phyloP scores from a whole-genome alignment of 64 coral and sea anemone species.

The Dendronephthya gigantea region DNA sequence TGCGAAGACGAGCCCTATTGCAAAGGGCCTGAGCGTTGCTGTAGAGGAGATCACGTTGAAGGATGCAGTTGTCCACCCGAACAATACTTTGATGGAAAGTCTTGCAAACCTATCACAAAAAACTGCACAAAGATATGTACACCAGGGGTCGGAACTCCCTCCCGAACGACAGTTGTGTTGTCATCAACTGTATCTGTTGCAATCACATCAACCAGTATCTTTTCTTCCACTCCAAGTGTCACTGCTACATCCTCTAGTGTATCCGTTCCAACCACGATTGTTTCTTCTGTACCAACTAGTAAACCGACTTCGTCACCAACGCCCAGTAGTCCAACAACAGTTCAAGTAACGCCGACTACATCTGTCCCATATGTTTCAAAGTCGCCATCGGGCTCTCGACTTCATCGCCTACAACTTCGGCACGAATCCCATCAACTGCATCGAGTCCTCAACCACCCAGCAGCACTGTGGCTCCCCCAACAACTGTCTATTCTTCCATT shows the following conservation, averaged over 20 bases:
- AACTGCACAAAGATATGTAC: slow-evolving; percentile 19
- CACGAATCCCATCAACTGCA: too few relatives aligned
- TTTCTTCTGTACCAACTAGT: too few relatives aligned
- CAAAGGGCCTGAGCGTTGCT: slow-evolving; percentile 50
- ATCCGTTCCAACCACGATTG: slow-evolving; percentile 4
- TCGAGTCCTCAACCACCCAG: too few relatives aligned
- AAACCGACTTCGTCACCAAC: too few relatives aligned
- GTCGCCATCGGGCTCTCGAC: too few relatives aligned
- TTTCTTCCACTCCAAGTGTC: neutral
- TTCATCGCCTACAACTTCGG: too few relatives aligned
- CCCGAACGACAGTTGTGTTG: neutral
- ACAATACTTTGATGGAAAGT: slow-evolving; percentile 66
- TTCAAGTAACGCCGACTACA: too few relatives aligned
- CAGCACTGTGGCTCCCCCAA: too few relatives aligned
- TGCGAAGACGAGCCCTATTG: slow-evolving; percentile 44
- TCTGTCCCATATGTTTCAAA: too few relatives aligned
- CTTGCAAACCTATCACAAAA: slow-evolving; percentile 51
- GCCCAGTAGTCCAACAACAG: too few relatives aligned
- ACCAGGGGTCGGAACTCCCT: too few relatives aligned
- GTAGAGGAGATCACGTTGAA: slow-evolving; percentile 59
- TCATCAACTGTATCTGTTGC: slow-evolving; percentile 4
- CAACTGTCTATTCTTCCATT: too few relatives aligned
- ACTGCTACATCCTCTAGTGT: neutral
- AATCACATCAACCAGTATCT: neutral
- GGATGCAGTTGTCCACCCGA: slow-evolving; percentile 70